Evolutionary conservation across 2,113 vertebrate genomes (phyloP).

Genomic region (Macaca fascicularis): DNA sequence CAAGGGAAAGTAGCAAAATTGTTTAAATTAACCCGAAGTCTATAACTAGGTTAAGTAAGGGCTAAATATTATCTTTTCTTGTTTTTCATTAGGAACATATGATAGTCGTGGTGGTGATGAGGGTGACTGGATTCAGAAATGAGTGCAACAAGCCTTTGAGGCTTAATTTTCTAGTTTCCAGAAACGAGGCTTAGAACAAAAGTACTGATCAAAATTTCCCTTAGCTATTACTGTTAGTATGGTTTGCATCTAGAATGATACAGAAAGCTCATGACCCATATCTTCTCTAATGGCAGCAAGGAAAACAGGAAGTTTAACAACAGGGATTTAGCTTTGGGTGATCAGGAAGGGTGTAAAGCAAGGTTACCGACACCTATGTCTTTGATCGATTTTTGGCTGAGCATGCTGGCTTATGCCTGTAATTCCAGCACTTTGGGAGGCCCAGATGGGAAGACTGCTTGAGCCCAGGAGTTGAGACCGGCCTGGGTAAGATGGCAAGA

Average conservation of each 20-base stretch:
- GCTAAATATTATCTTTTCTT: not conserved
- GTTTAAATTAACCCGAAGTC: not conserved
- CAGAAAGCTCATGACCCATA: not conserved
- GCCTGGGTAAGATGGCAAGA: too few relatives aligned
- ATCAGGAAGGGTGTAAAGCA: not conserved
- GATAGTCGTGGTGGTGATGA: not conserved
- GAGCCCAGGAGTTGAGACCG: too few relatives aligned
- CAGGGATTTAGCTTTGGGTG: not conserved
- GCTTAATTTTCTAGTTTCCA: constrained; percentile 14
- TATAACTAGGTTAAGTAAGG: not conserved
- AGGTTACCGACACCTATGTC: not conserved
- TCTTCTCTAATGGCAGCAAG: not conserved
- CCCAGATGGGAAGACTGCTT: too few relatives aligned
- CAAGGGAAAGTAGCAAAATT: not conserved
- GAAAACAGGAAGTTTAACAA: not conserved
- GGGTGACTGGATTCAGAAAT: not conserved
- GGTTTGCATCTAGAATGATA: not conserved
- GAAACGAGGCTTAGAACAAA: not conserved
- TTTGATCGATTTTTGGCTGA: not conserved
- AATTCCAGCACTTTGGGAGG: too few relatives aligned
- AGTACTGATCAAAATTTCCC: not conserved
- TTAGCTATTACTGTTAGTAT: not conserved
- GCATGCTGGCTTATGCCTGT: too few relatives aligned
- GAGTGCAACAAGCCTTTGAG: not conserved
- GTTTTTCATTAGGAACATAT: constrained; percentile 4